Evolutionary conservation across 1,140 invertebrate species (phyloP).

Genomic region (Leguminivora glycinivorella): DNA sequence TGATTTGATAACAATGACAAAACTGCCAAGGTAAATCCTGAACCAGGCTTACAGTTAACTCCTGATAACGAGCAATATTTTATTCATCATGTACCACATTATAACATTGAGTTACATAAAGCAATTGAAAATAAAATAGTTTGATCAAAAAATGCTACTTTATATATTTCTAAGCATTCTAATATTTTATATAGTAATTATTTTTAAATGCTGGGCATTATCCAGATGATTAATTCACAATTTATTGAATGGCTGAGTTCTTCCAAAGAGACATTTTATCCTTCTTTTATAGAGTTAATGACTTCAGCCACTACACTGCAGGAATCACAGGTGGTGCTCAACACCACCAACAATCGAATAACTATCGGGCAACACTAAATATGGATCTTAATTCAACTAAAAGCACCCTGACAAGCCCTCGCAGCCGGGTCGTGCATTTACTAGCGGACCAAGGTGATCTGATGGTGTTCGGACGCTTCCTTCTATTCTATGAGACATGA

Average conservation of each 20-base stretch:
- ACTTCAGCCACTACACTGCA: constrained; percentile 19
- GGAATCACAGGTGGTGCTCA: constrained; percentile 14
- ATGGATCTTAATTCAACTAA: constrained; percentile 5
- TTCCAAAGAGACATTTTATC: constrained; percentile 61
- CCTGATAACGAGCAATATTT: constrained; percentile 63
- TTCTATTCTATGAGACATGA: constrained; percentile 27
- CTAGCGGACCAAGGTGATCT: background rate
- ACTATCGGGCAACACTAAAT: background rate
- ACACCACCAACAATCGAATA: constrained; percentile 11
- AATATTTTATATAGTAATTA: constrained; percentile 73
- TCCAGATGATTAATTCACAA: constrained; percentile 61
- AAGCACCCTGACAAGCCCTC: background rate
- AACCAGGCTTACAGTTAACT: constrained; percentile 60
- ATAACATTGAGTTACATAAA: constrained; percentile 72
- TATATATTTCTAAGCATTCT: constrained; percentile 74
- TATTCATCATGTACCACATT: constrained; percentile 64
- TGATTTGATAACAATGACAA: constrained; percentile 67
- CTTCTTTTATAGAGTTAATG: constrained; percentile 36
- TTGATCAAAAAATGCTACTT: constrained; percentile 76
- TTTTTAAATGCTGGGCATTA: constrained; percentile 72
- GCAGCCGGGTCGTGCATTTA: background rate
- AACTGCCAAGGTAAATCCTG: constrained; percentile 59
- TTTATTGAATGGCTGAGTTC: constrained; percentile 55
- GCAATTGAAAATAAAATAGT: constrained; percentile 71
- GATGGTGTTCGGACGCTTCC: constrained; percentile 10